Percentiles rank a stretch among this genome's conserved stretches.
Conservation (phyloP, 2,797 vertebrate genomes). For the Enteromius fasciolatus region DNA sequence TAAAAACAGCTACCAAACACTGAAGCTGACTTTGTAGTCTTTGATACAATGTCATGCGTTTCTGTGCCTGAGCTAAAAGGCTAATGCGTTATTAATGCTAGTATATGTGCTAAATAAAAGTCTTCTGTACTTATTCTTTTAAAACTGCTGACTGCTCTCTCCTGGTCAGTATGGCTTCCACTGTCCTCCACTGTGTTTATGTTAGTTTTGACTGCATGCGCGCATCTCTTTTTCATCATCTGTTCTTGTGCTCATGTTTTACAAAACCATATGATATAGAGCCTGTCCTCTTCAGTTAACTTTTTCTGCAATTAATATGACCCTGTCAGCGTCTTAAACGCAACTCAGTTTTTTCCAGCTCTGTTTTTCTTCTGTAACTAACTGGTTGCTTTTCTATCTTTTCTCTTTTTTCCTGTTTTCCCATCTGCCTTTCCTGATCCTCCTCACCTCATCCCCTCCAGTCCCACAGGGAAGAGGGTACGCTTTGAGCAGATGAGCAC, state of each 20-base stretch:
- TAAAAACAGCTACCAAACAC: not conserved
- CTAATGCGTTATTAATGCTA: not conserved
- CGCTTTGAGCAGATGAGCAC: constrained; percentile 92
- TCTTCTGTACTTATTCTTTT: not conserved
- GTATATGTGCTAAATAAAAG: not conserved
- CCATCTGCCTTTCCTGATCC: constrained; percentile 40
- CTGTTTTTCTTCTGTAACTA: constrained; percentile 47
- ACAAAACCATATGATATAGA: not conserved
- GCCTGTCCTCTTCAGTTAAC: not conserved
- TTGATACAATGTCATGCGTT: not conserved
- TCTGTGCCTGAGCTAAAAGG: not conserved
- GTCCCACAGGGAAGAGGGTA: constrained; percentile 84
- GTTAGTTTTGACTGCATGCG: not conserved
- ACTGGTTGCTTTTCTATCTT: constrained; percentile 38
- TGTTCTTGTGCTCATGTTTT: constrained; percentile 1
- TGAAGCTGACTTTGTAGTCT: not conserved
- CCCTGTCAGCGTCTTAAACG: constrained; percentile 34
- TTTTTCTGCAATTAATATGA: constrained; percentile 44
- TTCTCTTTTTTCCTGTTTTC: constrained; percentile 47
- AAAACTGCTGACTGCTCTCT: not conserved
- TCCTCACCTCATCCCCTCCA: constrained; percentile 23
- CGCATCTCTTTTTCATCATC: constrained; percentile 10
- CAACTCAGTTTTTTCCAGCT: not conserved
- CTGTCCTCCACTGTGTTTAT: not conserved
- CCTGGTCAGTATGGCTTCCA: too few species aligned